Conservation (phyloP, 2,888 invertebrate genomes). For the Chaitophorus viminalis region DNA sequence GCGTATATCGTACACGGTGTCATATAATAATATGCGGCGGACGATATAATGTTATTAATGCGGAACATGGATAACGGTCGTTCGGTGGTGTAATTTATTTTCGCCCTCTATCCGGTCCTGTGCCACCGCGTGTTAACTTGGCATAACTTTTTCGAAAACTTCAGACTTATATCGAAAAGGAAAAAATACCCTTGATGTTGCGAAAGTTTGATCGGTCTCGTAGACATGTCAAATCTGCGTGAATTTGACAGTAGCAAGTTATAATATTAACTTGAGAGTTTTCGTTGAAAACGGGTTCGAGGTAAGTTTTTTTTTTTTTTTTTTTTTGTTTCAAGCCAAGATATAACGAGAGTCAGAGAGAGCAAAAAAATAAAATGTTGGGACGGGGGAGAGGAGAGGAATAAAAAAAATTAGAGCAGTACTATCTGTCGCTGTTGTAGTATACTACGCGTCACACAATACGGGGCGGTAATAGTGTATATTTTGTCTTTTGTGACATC, state of each 20-base stretch:
- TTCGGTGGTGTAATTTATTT: constrained; percentile 23
- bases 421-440: neutral
- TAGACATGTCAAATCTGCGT: constrained; percentile 43
- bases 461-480: neutral
- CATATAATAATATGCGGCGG: neutral
- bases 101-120: neutral
- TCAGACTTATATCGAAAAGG: constrained; percentile 12
- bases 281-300: constrained; percentile 5
- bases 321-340: neutral
- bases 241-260: constrained; percentile 44
- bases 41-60: constrained; percentile 23
- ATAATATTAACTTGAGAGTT: constrained; percentile 34
- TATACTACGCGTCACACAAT: too few species aligned
- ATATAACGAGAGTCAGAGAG: neutral
- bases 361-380: too few species aligned
- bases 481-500: constrained; percentile 20
- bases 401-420: too few species aligned
- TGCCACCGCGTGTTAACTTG: constrained; percentile 20
- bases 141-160: constrained; percentile 44
- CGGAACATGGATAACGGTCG: neutral
- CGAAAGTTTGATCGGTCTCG: constrained; percentile 37
- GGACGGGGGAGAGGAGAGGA: too few species aligned
- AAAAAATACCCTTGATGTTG: neutral
- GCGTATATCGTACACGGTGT: neutral
- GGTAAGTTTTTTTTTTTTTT: neutral